Percentiles rank a stretch among this genome's conserved stretches.
Evolutionary conservation across 2,888 invertebrate species (phyloP).

Genomic region (Actias luna): DNA sequence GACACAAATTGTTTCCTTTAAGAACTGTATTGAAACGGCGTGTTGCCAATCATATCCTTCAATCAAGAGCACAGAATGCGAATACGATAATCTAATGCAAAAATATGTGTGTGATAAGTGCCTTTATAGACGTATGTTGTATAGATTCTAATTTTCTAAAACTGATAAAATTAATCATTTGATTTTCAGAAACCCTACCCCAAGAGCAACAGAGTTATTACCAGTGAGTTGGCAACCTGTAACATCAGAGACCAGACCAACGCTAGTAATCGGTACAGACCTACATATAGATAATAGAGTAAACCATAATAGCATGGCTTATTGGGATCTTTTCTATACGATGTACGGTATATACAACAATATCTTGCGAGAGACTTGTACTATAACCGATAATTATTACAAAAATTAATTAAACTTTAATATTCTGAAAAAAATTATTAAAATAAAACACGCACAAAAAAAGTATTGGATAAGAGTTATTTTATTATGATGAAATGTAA

Average conservation of each 20-base stretch:
- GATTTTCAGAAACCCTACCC: conserved; percentile 64
- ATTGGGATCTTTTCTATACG: conserved; percentile 70
- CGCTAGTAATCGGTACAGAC: conserved; percentile 58
- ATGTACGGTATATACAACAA: conserved; percentile 57
- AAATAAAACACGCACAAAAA: neutral
- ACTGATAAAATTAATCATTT: neutral
- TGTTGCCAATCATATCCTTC: too few species aligned
- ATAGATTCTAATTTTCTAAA: neutral
- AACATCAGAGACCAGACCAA: conserved; percentile 48
- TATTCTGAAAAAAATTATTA: neutral
- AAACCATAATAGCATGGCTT: conserved; percentile 62
- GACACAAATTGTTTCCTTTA: too few species aligned
- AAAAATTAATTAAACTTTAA: neutral
- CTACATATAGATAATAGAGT: conserved; percentile 51
- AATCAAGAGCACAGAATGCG: too few species aligned
- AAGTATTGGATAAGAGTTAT: neutral
- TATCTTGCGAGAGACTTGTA: conserved; percentile 35
- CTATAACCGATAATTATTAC: neutral
- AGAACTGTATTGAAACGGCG: too few species aligned
- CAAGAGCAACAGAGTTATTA: conserved; percentile 43
- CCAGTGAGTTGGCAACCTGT: conserved; percentile 58
- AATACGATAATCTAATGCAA: too few species aligned
- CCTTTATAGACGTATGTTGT: neutral
- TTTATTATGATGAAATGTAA: conserved; percentile 3
- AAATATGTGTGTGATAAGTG: too few species aligned